Evolutionary conservation across 2,888 invertebrate genomes (phyloP), one percentile per base, ranked within the genome.

Genomic region (Harpalus rubripes): DNA sequence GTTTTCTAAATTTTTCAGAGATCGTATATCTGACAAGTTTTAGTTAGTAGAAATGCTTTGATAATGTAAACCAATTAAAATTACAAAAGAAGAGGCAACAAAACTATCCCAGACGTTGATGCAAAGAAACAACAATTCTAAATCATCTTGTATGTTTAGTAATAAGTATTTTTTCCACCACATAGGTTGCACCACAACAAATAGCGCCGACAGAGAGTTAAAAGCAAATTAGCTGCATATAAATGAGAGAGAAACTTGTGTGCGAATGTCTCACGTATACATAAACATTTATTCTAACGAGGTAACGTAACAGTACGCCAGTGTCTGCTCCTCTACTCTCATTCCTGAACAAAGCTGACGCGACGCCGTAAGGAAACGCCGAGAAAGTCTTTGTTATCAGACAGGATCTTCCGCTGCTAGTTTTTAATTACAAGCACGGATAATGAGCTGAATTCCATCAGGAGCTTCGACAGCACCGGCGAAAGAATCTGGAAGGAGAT

Each of bases 371-470:
- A 85, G 80, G 79, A 81, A 85, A 85, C 72, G 74, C 63, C 59
- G 61, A 26, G 74, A 68, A 63, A 59, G 80, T 85, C 85, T 80
- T 81, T 81, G 85, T 85, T 81, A 81, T 85, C 81, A 85, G 72
- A 58, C 59, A 74, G 26, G 79, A 79, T 79, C 85, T 85, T 85
- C 85, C 85, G 81, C 76, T 83, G 76, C 85, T 81, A 85, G 86
- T 86, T 86, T 86, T 86, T 86, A 86, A 86, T 86, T 86, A 86
- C 86, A 85, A 58, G 81, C 68, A 63, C 85, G 85, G 79, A 81
- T 86, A 86, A 86, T 86, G 86, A 86, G 86, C 78, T 84, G 84
- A 86, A 86, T 86, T 85, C 85, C 85, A 85, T 86, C 86, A 86
- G 84, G 81, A 84, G 74, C 59, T 78, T 72, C 81, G 81, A 68